Base-by-base conservation (phyloP, 2,888 invertebrate genomes). In the Malacosoma neustria region DNA sequence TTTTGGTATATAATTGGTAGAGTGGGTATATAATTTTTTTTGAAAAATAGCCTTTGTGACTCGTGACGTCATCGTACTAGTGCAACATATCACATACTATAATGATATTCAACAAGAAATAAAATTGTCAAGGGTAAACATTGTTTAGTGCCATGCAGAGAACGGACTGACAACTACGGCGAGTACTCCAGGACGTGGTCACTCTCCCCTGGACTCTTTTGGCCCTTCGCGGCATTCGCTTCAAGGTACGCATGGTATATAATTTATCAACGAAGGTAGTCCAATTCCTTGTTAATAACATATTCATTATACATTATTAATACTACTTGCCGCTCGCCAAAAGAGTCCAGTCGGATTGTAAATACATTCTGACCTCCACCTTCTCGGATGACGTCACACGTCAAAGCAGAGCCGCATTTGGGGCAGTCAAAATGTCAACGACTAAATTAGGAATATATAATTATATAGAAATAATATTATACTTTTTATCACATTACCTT, bases 401-500 rank as follows among this genome's bases (percentile, higher is more conserved):
- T 7, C 2, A 2, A 9, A 22, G 4, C 22, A 2, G 7, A 22
- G 4, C 22, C 22, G 2, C 5, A 22, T 22, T 3, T 2, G 22
- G 22, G 22, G 22, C 22, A 22, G 22, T 22, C 22, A 22, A 22
- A 22, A 22, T 5, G 22, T 22, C 22, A 3, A 22, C 9, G 2
- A 32, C 13, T 32, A 32, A 22, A 22, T 22, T 22, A 22, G 9
- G 32, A 33, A 33, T 33, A 33, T 33, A 13, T 14, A 32, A 13
- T 14, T 33, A 33, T 33, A 33, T 33, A 30, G 29, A 33, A 22
- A 22, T 22, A 22, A 22, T 22, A 22, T 22, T 22, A 22, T 7
- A 22, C 2, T 55, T 55, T 51, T 58, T 64, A 67, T 64, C 66
- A 64, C 66, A 63, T 57, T 55, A 59, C 51, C 63, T 63, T 66